These are phyloP conservation scores for Halictus quadricinctus DNA, from an alignment of 2,888 invertebrate species.

Conservation along the genomic window DNA sequence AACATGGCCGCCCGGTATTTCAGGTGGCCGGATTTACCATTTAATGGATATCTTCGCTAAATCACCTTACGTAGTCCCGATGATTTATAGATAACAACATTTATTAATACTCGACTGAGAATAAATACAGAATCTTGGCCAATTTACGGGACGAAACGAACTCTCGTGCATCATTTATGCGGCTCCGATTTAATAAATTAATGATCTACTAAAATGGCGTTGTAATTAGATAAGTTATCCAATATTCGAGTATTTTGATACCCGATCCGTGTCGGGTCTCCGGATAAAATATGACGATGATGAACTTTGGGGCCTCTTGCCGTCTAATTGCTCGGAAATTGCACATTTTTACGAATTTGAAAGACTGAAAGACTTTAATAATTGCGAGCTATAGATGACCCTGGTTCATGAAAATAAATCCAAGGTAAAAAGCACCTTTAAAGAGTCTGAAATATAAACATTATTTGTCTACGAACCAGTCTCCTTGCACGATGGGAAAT, in stretches of 20 bases:
- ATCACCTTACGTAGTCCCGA: neutral
- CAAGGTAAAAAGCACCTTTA: too few species aligned
- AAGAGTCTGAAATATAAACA: too few species aligned
- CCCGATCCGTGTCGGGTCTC: neutral
- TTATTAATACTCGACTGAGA: slow-evolving; percentile 12
- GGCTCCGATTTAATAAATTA: neutral
- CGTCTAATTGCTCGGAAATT: neutral
- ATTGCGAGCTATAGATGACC: too few species aligned
- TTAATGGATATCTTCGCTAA: neutral
- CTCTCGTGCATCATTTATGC: neutral
- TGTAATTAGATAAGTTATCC: slow-evolving; percentile 2
- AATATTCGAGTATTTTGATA: neutral
- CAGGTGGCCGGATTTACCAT: neutral
- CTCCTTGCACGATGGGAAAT: too few species aligned
- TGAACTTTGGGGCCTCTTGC: neutral
- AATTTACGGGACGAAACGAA: neutral
- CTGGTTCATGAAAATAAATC: too few species aligned
- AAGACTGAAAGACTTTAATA: too few species aligned
- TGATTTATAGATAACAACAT: neutral
- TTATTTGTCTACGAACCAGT: too few species aligned
- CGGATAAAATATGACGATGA: neutral
- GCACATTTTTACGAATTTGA: neutral
- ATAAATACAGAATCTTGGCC: neutral
- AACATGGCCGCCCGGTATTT: neutral
- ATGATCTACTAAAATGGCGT: neutral